phyloP scores from a whole-genome alignment of 2,888 invertebrate genomes.

The Bugulina stolonifera region DNA sequence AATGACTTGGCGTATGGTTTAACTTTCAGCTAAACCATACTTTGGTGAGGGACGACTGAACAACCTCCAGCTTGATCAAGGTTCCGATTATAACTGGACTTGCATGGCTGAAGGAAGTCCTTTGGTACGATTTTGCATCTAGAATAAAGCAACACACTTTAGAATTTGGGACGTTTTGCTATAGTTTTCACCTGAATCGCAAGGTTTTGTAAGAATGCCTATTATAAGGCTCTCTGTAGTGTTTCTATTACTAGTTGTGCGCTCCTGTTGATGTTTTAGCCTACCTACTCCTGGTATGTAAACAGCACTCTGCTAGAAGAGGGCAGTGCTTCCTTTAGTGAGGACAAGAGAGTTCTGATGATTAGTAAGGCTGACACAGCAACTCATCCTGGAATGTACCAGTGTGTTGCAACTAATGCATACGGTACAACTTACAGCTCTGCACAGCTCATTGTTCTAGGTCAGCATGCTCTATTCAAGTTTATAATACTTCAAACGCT shows the following conservation, averaged over 20 bases:
- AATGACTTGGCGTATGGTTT: no score
- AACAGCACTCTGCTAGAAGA: constrained; percentile 31
- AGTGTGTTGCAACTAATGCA: constrained; percentile 83
- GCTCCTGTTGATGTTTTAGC: no score
- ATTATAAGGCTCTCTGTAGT: no score
- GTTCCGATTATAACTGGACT: constrained; percentile 40
- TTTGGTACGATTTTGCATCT: constrained; percentile 32
- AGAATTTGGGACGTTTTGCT: no score
- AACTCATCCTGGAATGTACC: constrained; percentile 86
- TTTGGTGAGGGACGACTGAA: constrained; percentile 31
- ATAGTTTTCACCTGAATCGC: no score
- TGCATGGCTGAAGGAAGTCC: constrained; percentile 44
- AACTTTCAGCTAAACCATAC: constrained; percentile 24
- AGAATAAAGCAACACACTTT: no score
- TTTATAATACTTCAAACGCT: no score
- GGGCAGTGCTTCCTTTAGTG: constrained; percentile 28
- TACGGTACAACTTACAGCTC: constrained; percentile 78
- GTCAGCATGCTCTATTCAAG: constrained; percentile 57
- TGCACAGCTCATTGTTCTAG: constrained; percentile 79
- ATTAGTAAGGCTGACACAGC: constrained; percentile 33
- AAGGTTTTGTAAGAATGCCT: no score
- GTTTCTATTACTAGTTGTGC: no score
- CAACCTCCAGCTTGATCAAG: constrained; percentile 42
- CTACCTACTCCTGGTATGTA: constrained; percentile 41
- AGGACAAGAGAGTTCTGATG: constrained; percentile 31